Evolutionary conservation across 2,113 vertebrate genomes (phyloP).

Genomic region (Cacatua alba): DNA sequence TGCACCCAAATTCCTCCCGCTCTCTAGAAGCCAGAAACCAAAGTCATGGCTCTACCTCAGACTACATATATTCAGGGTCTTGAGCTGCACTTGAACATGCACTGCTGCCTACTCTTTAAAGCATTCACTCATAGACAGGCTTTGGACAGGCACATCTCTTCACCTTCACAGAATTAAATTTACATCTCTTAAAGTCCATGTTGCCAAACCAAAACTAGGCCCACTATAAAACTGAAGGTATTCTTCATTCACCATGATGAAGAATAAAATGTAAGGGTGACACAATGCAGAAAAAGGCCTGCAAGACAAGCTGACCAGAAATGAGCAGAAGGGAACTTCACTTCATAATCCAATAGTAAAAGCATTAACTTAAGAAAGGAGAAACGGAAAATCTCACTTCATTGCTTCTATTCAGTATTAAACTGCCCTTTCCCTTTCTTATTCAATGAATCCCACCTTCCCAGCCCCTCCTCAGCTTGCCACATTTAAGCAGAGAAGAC

Average conservation of each 20-base stretch:
- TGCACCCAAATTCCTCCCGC: not conserved
- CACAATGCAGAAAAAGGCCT: not conserved
- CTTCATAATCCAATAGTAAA: not conserved
- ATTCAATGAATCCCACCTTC: not conserved
- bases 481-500: not conserved
- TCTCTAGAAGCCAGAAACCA: not conserved
- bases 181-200: not conserved
- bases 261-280: not conserved
- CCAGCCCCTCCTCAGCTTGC: not conserved
- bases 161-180: not conserved
- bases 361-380: not conserved
- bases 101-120: not conserved
- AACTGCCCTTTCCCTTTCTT: not conserved
- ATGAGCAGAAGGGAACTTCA: not conserved
- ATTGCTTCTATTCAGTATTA: not conserved
- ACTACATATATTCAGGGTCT: not conserved
- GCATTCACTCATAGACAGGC: rapidly evolving
- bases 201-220: not conserved
- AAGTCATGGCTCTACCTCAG: not conserved
- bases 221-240: not conserved
- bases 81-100: not conserved
- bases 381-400: not conserved
- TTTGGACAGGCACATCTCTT: not conserved
- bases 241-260: not conserved
- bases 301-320: not conserved